Evolutionary conservation across 2,888 invertebrate genomes (phyloP).

Genomic region (Himalopsyche japonica): DNA sequence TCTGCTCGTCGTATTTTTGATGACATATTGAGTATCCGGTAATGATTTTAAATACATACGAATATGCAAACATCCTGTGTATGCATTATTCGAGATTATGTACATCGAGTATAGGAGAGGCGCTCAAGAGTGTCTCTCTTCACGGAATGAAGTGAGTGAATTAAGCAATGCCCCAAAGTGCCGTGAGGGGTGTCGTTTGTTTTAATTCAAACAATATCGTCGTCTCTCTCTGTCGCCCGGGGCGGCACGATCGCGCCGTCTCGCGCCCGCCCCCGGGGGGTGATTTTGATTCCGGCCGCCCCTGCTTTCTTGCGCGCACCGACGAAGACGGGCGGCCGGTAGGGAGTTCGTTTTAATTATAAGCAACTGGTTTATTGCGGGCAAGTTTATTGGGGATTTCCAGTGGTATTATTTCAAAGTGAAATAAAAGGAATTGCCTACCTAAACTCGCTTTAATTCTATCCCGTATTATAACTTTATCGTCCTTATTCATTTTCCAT

Average conservation of each 20-base stretch:
- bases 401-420: background rate
- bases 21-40: no score
- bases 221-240: slow-evolving; percentile 18
- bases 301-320: background rate
- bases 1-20: no score
- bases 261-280: slow-evolving; percentile 30
- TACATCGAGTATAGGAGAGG: background rate
- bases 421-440: background rate
- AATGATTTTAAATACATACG: no score
- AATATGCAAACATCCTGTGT: background rate
- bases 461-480: background rate
- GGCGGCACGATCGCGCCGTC: slow-evolving; percentile 25
- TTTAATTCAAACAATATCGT: slow-evolving; percentile 37
- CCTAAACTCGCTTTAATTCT: background rate
- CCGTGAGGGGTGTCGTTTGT: slow-evolving; percentile 40
- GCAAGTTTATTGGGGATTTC: slow-evolving; percentile 20
- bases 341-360: slow-evolving; percentile 38
- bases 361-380: slow-evolving; percentile 39
- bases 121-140: background rate
- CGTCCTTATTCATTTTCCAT: background rate
- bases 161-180: slow-evolving; percentile 41
- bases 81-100: background rate
- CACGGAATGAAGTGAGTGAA: slow-evolving; percentile 42
- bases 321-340: background rate
- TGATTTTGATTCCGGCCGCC: slow-evolving; percentile 26